Conservation (phyloP, 2,888 invertebrate genomes). For the Asteroscopus sphinx region DNA sequence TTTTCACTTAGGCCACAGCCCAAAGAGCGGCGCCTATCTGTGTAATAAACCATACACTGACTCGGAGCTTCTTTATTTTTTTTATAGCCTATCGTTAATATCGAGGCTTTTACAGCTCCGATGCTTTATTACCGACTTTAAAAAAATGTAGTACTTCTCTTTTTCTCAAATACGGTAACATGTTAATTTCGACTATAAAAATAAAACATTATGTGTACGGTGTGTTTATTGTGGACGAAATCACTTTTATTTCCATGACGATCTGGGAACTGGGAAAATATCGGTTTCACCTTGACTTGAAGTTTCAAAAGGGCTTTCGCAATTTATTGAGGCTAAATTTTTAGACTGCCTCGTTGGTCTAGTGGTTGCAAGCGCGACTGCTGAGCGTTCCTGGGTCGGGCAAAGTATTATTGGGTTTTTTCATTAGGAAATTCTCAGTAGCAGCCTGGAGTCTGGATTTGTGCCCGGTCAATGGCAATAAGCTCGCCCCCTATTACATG, state of each 20-base stretch:
- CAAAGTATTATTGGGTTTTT: too few species aligned
- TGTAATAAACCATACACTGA: constrained; percentile 81
- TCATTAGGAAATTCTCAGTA: too few species aligned
- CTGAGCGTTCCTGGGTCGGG: too few species aligned
- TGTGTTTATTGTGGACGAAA: constrained; percentile 53
- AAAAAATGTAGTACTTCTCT: constrained; percentile 63
- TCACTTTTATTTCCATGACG: constrained; percentile 44
- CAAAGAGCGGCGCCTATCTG: constrained; percentile 78
- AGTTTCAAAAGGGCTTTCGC: too few species aligned
- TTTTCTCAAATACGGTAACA: constrained; percentile 79
- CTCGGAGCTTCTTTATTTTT: constrained; percentile 81
- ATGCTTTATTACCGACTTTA: constrained; percentile 82
- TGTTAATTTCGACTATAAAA: constrained; percentile 85
- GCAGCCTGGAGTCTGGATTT: too few species aligned
- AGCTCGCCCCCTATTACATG: too few species aligned
- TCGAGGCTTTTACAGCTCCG: constrained; percentile 81
- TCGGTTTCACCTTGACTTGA: constrained; percentile 1
- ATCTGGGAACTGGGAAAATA: constrained; percentile 17
- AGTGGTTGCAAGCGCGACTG: too few species aligned
- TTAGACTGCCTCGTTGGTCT: too few species aligned
- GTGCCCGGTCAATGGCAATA: too few species aligned
- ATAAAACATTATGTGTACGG: constrained; percentile 66
- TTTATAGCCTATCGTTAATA: constrained; percentile 86
- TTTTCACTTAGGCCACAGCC: constrained; percentile 36
- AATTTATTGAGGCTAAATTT: too few species aligned